phyloP scores from a whole-genome alignment of 64 coral and sea anemone species.

The Acropora tenuis region DNA sequence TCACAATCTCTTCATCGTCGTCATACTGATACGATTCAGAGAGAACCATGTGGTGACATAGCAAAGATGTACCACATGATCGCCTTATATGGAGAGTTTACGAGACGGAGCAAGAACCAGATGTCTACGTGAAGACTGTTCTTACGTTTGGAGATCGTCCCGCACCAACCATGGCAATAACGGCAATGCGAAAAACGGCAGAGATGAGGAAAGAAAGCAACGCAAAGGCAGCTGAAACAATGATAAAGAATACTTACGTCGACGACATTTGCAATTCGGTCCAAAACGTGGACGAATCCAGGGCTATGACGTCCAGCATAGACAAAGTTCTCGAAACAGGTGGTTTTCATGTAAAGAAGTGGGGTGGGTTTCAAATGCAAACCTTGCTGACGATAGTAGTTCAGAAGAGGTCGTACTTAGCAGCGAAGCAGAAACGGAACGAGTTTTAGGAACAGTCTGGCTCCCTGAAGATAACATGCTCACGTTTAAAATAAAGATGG shows the following conservation, averaged over 20 bases:
- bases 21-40: slow-evolving; percentile 11
- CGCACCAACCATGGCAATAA: neutral
- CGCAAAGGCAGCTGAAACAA: slow-evolving; percentile 37
- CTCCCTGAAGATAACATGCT: slow-evolving; percentile 25
- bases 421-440: neutral
- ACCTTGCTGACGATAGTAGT: neutral
- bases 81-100: neutral
- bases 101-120: slow-evolving; percentile 33
- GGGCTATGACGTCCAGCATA: slow-evolving; percentile 8
- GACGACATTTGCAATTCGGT: slow-evolving; percentile 65
- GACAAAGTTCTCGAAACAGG: slow-evolving; percentile 33
- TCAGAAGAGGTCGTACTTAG: neutral
- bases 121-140: neutral
- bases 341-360: slow-evolving; percentile 55
- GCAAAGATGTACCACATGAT: neutral
- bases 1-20: slow-evolving; percentile 24
- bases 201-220: neutral
- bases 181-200: slow-evolving; percentile 40
- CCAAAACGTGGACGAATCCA: slow-evolving; percentile 17
- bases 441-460: slow-evolving; percentile 47
- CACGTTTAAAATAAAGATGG: slow-evolving; percentile 20
- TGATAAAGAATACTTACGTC: slow-evolving; percentile 40
- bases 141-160: no score
- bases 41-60: slow-evolving; percentile 13
- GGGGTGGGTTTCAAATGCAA: slow-evolving; percentile 20